These are phyloP conservation scores for Noctua comes DNA, from an alignment of 2,888 invertebrate genomes.

Conservation along the genomic window DNA sequence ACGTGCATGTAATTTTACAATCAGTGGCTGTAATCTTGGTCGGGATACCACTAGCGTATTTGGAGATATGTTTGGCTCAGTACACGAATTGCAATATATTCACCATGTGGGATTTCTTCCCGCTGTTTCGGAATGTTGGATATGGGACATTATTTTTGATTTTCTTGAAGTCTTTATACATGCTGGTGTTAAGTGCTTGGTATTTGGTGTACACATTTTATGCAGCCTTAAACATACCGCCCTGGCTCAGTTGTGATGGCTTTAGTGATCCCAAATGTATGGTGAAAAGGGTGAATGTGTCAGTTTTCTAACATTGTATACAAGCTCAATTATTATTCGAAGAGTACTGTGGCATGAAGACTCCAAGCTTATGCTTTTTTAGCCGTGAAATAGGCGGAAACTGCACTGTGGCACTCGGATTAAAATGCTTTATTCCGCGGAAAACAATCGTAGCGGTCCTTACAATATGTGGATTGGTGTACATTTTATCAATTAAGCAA, in stretches of 20 bases:
- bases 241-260: slow-evolving; percentile 83
- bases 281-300: slow-evolving; percentile 83
- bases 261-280: slow-evolving; percentile 79
- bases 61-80: slow-evolving; percentile 84
- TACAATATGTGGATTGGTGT: slow-evolving; percentile 71
- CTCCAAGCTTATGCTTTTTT: slow-evolving; percentile 83
- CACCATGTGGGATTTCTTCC: slow-evolving; percentile 84
- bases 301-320: slow-evolving; percentile 84
- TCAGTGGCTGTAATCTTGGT: slow-evolving; percentile 76
- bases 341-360: slow-evolving; percentile 84
- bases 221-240: slow-evolving; percentile 79
- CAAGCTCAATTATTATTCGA: slow-evolving; percentile 80
- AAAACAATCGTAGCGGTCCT: slow-evolving; percentile 73
- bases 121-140: slow-evolving; percentile 80
- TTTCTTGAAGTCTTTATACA: slow-evolving; percentile 77
- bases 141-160: slow-evolving; percentile 78
- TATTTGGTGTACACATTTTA: slow-evolving; percentile 82
- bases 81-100: slow-evolving; percentile 82
- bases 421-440: slow-evolving; percentile 76
- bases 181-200: slow-evolving; percentile 81
- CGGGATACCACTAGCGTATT: slow-evolving; percentile 84
- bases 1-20: slow-evolving; percentile 74
- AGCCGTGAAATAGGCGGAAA: slow-evolving; percentile 81
- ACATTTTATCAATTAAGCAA: slow-evolving; percentile 78
- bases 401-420: slow-evolving; percentile 68